Base-by-base conservation (phyloP, 2,888 invertebrate genomes). In the Dryocosmus kuriphilus region DNA sequence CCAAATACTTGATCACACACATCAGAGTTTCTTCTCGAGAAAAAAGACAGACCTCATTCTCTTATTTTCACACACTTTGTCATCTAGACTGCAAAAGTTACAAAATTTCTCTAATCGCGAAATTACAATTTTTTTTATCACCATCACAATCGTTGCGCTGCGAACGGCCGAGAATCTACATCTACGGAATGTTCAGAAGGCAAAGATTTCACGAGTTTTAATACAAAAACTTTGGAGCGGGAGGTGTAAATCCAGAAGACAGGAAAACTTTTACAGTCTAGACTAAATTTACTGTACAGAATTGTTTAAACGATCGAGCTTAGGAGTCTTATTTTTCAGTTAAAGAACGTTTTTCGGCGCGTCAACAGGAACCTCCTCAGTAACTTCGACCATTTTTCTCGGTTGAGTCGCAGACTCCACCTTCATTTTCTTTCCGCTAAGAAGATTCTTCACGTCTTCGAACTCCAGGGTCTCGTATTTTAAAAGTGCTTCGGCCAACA, bases 401-500 rank as follows among this genome's bases (percentile, higher is more conserved):
- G 46, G 67, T 9, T 3, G 16, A 14, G 38, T 2, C 4, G 27
- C n/a, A 19, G 27, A 19, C 8, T 71, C 46, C 6, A 71, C 27
- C 27, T 71, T 46, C 30, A 92, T 85, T 89, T 94, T 94, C 81
- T 95, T 94, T 22, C 96, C 96, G 83, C 94, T 94, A 92, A 98
- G 94, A 82, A 99, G 95, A 4, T 96, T 95, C 89, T 96, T 96
- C 75, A 99, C 96, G 89, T 99, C 99, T 35, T 98, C 98, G 6
- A 96, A 96, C 92, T 98, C 97, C 80, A 99, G 92, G 0, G 99
- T 99, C 93, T 99, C 99, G 91, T 99, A 97, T 92, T 98, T 97
- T 82, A 99, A 93, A 78, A 99, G 93, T 0, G 99, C 98, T 89
- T 99, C 98, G 0, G 99, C 98, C n/a, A 99, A 92, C 16, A 96